phyloP scores from a whole-genome alignment of 2,888 invertebrate genomes.

The Amphipyra tragopoginis region DNA sequence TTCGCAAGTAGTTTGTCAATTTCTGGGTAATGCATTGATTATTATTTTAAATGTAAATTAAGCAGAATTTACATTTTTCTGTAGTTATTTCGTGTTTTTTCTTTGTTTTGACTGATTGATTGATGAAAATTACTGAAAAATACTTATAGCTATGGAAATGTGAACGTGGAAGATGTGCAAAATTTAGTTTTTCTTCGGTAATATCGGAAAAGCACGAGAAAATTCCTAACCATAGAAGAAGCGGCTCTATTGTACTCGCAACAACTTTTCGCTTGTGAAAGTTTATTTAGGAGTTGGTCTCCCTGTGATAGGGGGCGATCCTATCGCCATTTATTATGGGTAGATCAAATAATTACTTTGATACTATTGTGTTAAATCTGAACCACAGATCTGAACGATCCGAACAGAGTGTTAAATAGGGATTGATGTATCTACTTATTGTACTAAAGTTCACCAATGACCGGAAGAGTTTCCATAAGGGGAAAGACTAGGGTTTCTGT shows the following conservation, averaged over 20 bases:
- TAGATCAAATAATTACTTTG: constrained; percentile 31
- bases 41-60: background rate
- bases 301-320: constrained; percentile 13
- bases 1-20: constrained; percentile 9
- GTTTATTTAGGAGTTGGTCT: constrained; percentile 1
- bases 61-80: background rate
- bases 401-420: too few relatives aligned
- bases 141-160: background rate
- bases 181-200: background rate
- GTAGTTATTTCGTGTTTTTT: background rate
- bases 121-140: background rate
- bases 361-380: background rate
- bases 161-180: background rate
- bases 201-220: too few relatives aligned
- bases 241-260: background rate
- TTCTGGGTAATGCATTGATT: constrained; percentile 13
- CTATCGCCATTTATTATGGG: constrained; percentile 22
- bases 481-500: too few relatives aligned
- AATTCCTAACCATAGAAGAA: too few relatives aligned
- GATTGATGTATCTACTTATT: too few relatives aligned
- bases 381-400: too few relatives aligned
- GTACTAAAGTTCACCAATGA: too few relatives aligned
- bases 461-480: too few relatives aligned
- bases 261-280: constrained; percentile 19
- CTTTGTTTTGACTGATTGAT: background rate